A percentile compares a stretch with the other conserved stretches of the same genome.
phyloP scores from a whole-genome alignment of 2,888 invertebrate genomes.

The Sarcophaga variegata region DNA sequence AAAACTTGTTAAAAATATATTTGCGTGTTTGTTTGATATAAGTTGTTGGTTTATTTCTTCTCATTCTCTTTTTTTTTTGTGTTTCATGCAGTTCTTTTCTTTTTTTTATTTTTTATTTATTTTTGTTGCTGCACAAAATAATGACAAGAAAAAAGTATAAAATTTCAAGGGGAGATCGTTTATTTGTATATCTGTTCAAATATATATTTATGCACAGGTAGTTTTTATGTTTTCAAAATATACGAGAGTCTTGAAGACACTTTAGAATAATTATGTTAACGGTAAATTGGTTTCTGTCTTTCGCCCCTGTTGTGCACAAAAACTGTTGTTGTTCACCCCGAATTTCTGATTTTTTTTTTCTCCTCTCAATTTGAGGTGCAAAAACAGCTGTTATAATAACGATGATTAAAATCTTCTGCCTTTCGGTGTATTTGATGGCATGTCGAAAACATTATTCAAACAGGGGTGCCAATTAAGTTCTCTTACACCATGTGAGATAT shows the following conservation, averaged over 20 bases:
- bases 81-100: too few relatives aligned
- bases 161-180: constrained; percentile 49
- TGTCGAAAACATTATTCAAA: constrained; percentile 21
- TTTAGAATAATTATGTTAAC: constrained; percentile 53
- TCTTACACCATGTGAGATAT: too few relatives aligned
- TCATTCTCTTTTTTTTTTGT: not conserved
- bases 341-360: not conserved
- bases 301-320: not conserved
- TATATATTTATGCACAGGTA: constrained; percentile 12
- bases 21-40: constrained; percentile 62
- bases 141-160: constrained; percentile 16
- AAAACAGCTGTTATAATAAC: constrained; percentile 64
- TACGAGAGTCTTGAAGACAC: not conserved
- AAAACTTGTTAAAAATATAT: constrained; percentile 42
- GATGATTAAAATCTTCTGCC: constrained; percentile 62
- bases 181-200: constrained; percentile 38
- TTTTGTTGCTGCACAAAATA: not conserved
- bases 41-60: constrained; percentile 30
- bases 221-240: constrained; percentile 4
- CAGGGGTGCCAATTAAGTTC: not conserved
- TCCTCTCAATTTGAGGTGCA: constrained; percentile 45
- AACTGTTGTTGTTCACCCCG: not conserved
- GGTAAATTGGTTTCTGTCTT: constrained; percentile 40
- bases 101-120: not conserved
- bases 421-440: constrained; percentile 23